Conservation (phyloP, 1,140 invertebrate species). For the Drosophila murphyi region DNA sequence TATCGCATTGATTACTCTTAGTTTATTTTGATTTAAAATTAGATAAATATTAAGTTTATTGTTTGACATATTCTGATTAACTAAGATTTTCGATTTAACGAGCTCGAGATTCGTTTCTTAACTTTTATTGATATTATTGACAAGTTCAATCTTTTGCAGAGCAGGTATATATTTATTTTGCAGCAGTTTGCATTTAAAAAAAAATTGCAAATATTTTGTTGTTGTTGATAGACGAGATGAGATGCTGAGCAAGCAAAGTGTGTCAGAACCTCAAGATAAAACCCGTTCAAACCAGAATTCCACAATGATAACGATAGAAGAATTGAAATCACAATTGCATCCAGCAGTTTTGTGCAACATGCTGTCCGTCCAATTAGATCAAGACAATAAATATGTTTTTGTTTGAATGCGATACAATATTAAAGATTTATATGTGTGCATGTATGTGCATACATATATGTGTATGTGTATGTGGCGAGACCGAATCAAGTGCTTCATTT, state of each 20-base stretch:
- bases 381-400: slow-evolving; percentile 1
- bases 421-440: not conserved
- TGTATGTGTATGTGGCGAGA: not conserved
- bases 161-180: too few species aligned
- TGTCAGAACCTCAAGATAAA: slow-evolving; percentile 30
- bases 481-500: slow-evolving; percentile 32
- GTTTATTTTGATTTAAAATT: too few species aligned
- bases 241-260: slow-evolving; percentile 19
- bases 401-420: too few species aligned
- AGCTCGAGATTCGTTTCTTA: too few species aligned
- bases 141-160: too few species aligned
- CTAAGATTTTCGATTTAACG: too few species aligned
- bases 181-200: not conserved
- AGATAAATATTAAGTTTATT: too few species aligned
- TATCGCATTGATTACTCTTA: too few species aligned
- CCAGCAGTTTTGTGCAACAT: slow-evolving; percentile 15
- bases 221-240: not conserved
- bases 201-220: slow-evolving; percentile 25
- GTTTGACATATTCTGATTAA: too few species aligned
- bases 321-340: slow-evolving; percentile 25
- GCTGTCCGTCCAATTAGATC: slow-evolving; percentile 4
- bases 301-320: slow-evolving; percentile 6
- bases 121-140: too few species aligned
- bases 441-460: not conserved
- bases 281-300: slow-evolving; percentile 27